Evolutionary conservation across 2,113 vertebrate genomes (phyloP), one percentile per base, ranked within the genome.

Genomic region (Panthera tigris): DNA sequence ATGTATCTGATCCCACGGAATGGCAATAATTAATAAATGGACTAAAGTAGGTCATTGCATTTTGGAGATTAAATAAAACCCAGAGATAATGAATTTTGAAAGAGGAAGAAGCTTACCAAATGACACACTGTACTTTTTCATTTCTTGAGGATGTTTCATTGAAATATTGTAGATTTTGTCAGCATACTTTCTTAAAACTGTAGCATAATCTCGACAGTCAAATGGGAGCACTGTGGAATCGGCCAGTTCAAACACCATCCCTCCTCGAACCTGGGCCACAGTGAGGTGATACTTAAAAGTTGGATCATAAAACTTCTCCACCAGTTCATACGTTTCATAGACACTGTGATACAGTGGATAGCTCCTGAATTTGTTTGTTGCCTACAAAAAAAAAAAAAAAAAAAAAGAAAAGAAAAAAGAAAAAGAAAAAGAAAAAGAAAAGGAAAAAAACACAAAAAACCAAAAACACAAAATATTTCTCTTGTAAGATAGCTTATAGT

Each of bases 341-440:
- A 99, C 99, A 76, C 99, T 99, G 98, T 99, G 99, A 97, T 99
- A 99, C 65, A 99, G 99, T 0, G 99, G 99, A 93, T 99, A 99
- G 96, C 98, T 99, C 98, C 99, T 99, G 97, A 99, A 99, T 83
- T 97, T 99, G 98, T 99, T 99, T 2, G 98, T 98, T 57, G 99
- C 99, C 99, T 99, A 97, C 1, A 98, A 97, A 94, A 89, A 41
- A 55, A 66, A 89, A 21, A 48, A 45, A 85, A 95, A 21, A 97
- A 23, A 74, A 74, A 74, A 45, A 36, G 36, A 97, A 94, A 89
- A 41, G 39, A 66, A 89, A 21, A 48, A 45, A 29, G 8, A 12
- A 3, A 74, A 85, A 95, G 21, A 97, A 25, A 74, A 74, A 74
- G 7, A 3, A 45, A 85, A 95, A 21, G 97, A 25, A 74, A 74